Conservation (phyloP, 2,113 vertebrate species). For the Onychorhynchus coronatus region DNA sequence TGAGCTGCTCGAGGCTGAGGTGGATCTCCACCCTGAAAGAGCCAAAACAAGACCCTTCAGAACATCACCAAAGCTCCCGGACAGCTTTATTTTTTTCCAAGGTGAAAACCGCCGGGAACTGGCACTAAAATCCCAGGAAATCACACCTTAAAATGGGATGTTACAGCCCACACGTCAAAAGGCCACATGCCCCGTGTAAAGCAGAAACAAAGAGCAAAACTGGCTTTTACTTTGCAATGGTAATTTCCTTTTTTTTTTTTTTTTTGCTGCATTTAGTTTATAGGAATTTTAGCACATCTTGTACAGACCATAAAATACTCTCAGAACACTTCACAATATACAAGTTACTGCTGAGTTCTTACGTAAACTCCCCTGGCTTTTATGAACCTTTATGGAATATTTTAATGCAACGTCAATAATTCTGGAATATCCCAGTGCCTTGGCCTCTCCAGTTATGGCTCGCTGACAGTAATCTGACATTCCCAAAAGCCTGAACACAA, state of each 20-base stretch:
- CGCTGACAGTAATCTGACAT: not conserved
- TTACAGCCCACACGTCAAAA: not conserved
- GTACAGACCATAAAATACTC: not conserved
- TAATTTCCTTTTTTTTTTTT: not conserved
- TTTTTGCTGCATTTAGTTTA: not conserved
- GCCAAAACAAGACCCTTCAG: conserved; percentile 18
- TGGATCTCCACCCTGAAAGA: conserved; percentile 78
- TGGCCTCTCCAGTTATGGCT: not conserved
- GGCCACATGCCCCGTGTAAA: not conserved
- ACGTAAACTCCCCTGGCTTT: not conserved
- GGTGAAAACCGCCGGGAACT: not conserved
- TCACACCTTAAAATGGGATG: not conserved
- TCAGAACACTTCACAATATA: not conserved
- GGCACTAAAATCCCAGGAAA: not conserved
- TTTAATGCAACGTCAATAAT: not conserved
- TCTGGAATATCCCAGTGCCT: not conserved
- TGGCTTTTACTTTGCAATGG: not conserved
- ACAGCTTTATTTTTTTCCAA: not conserved
- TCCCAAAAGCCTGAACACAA: not conserved
- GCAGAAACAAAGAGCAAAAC: not conserved
- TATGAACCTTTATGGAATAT: not conserved
- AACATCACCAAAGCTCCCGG: not conserved
- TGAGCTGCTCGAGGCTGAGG: conserved; percentile 92
- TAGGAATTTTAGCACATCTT: not conserved
- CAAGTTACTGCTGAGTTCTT: not conserved